Conservation (phyloP, 2,888 invertebrate genomes). For the Cryptops parisi region DNA sequence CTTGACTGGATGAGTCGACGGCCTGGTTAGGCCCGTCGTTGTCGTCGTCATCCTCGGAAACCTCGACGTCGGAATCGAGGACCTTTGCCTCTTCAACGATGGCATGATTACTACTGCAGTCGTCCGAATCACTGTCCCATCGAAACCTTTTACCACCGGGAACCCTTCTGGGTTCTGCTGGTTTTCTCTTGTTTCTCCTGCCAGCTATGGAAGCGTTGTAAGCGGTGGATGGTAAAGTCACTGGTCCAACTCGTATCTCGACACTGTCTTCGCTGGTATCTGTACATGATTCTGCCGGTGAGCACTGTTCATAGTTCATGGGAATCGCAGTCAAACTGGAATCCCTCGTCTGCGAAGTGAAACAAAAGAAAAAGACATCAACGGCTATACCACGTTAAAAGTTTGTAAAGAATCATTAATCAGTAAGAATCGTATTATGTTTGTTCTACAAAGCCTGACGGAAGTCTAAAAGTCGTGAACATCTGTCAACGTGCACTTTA, state of each 20-base stretch:
- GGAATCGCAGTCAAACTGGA: background rate
- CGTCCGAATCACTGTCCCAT: constrained; percentile 7
- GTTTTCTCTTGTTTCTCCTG: constrained; percentile 48
- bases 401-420: too few species aligned
- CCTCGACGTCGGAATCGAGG: background rate
- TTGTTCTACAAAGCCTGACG: too few species aligned
- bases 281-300: constrained; percentile 39
- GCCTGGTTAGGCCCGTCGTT: background rate
- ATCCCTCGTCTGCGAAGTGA: background rate
- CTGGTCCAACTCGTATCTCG: constrained; percentile 45
- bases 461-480: too few species aligned
- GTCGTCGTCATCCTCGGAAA: background rate
- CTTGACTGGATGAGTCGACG: background rate
- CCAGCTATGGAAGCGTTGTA: constrained; percentile 34
- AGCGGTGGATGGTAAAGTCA: background rate
- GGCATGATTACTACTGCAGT: background rate
- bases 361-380: background rate
- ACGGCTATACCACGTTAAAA: too few species aligned
- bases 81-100: background rate
- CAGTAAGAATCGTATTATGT: too few species aligned
- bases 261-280: constrained; percentile 50
- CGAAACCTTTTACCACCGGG: background rate
- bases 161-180: constrained; percentile 49
- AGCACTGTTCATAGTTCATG: background rate
- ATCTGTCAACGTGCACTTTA: too few species aligned